A percentile compares a stretch with the other conserved stretches of the same genome.
Evolutionary conservation across 2,797 vertebrate species (phyloP).

Genomic region (Forpus xanthops): DNA sequence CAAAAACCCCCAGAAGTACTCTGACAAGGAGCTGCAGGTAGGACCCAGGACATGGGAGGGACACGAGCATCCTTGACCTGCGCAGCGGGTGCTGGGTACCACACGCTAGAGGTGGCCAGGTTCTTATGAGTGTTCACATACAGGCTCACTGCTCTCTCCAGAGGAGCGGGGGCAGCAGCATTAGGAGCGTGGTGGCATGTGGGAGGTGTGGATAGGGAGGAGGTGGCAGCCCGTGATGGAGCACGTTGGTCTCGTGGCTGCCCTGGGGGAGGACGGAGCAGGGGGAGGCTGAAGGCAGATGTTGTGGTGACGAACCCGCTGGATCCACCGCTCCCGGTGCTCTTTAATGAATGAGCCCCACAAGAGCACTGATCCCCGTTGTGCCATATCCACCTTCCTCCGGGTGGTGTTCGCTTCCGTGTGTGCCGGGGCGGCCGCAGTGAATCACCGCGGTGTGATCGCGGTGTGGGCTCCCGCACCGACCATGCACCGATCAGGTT

Average conservation of each 20-base stretch:
- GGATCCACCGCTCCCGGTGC: fast-evolving
- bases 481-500: neutral
- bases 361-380: neutral
- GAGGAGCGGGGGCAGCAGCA: neutral
- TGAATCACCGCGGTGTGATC: conserved; percentile 36
- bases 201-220: neutral
- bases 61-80: neutral
- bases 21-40: conserved; percentile 96
- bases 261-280: neutral
- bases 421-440: neutral
- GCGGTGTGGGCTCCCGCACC: neutral
- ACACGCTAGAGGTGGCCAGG: fast-evolving
- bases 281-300: neutral
- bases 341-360: neutral
- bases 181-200: neutral
- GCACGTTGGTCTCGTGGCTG: neutral
- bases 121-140: fast-evolving
- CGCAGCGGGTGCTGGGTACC: fast-evolving
- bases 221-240: neutral
- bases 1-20: conserved; percentile 97
- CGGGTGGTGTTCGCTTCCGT: neutral
- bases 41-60: neutral
- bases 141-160: neutral
- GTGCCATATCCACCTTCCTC: neutral
- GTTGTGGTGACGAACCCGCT: neutral